Percentiles rank a stretch among this genome's conserved stretches.
phyloP scores from a whole-genome alignment of 2,113 vertebrate species.

The Parus major region DNA sequence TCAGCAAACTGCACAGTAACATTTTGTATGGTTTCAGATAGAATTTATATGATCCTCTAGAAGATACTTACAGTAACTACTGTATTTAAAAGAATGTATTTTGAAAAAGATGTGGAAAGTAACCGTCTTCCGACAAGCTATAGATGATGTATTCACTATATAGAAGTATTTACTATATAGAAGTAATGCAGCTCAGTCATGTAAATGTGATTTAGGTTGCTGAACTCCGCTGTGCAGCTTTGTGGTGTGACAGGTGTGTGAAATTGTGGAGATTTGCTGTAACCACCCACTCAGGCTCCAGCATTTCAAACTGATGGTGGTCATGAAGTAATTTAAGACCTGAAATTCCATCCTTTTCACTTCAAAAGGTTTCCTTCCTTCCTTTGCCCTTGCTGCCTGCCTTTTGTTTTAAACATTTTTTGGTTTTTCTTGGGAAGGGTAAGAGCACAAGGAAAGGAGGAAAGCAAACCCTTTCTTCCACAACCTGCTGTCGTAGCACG shows the following conservation, averaged over 20 bases:
- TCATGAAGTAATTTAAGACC: not conserved
- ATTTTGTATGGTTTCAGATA: constrained; percentile 12
- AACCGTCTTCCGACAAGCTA: not conserved
- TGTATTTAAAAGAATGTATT: constrained; percentile 67
- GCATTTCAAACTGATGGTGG: not conserved
- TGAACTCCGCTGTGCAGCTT: not conserved
- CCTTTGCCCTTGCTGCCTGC: not conserved
- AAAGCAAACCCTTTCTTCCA: not conserved
- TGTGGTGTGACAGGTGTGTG: constrained; percentile 11
- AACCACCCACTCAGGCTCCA: not conserved
- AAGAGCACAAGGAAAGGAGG: not conserved
- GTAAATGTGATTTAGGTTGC: not conserved
- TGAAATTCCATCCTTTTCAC: constrained; percentile 1
- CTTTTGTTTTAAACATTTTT: not conserved
- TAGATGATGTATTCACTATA: constrained; percentile 30
- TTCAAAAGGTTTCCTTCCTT: not conserved
- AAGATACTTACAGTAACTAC: constrained; percentile 57
- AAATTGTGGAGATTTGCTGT: not conserved
- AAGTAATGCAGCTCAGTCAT: not conserved
- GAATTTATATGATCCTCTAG: constrained; percentile 15
- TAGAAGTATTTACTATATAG: constrained; percentile 14
- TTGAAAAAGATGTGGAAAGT: constrained; percentile 27
- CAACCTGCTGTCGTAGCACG: fast-evolving
- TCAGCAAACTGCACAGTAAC: constrained; percentile 14
- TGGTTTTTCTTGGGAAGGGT: not conserved